Conservation (phyloP, 2,888 invertebrate species). For the Melikaiella ostensackeni region DNA sequence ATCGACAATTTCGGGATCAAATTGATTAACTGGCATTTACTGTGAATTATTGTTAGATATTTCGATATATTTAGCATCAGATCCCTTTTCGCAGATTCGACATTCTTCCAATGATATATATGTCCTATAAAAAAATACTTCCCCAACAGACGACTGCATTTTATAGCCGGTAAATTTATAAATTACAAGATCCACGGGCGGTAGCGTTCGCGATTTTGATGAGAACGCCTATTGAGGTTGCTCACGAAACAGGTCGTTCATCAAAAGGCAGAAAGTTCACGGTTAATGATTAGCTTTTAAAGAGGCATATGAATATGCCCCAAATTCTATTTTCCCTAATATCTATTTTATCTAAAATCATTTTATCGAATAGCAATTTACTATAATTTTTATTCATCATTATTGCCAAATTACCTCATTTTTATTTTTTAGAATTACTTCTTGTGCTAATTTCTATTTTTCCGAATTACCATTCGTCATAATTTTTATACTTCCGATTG, state of each 20-base stretch:
- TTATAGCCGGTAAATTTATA: slow-evolving; percentile 54
- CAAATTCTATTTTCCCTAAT: too few species aligned
- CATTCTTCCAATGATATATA: slow-evolving; percentile 8
- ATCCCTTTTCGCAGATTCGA: not conserved
- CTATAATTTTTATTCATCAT: too few species aligned
- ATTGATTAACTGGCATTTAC: too few species aligned
- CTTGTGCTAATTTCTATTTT: too few species aligned
- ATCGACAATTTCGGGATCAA: too few species aligned
- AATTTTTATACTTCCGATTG: too few species aligned
- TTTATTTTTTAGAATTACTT: too few species aligned
- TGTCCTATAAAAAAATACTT: not conserved
- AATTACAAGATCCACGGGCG: slow-evolving; percentile 49
- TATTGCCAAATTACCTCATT: too few species aligned
- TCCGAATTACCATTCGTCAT: too few species aligned
- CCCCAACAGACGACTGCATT: slow-evolving; percentile 30
- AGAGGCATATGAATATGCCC: too few species aligned
- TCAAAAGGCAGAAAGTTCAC: slow-evolving; percentile 17
- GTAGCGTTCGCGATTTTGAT: slow-evolving; percentile 30
- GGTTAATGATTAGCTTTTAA: slow-evolving; percentile 14
- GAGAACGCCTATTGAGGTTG: slow-evolving; percentile 26
- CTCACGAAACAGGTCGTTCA: slow-evolving; percentile 43
- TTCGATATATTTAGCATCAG: not conserved
- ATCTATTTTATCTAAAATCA: too few species aligned
- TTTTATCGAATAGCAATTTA: too few species aligned
- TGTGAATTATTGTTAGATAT: not conserved